A percentile compares a stretch with the other conserved stretches of the same genome.
Conservation (phyloP, 2,888 invertebrate species). For the Epirrhoe tristata region DNA sequence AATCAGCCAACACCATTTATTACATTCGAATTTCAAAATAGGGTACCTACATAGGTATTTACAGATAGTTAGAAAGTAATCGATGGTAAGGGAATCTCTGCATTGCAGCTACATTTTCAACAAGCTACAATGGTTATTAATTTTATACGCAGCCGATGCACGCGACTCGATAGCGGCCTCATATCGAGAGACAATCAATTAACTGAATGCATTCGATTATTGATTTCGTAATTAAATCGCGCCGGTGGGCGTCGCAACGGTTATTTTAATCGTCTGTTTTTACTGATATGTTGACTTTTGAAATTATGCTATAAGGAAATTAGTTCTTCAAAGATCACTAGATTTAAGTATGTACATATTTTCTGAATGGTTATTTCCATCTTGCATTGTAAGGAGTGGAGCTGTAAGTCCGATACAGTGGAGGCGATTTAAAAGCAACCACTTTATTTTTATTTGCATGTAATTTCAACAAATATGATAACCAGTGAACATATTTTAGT, state of each 20-base stretch:
- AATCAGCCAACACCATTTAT: background rate
- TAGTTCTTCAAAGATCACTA: slow-evolving; percentile 5
- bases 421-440: background rate
- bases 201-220: slow-evolving; percentile 78
- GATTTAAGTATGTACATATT: background rate
- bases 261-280: slow-evolving; percentile 54
- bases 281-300: slow-evolving; percentile 64
- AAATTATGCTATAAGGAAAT: slow-evolving; percentile 62
- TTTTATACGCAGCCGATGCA: slow-evolving; percentile 58
- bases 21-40: background rate
- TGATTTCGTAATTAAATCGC: slow-evolving; percentile 83
- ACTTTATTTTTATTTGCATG: slow-evolving; percentile 7
- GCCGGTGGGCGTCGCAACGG: slow-evolving; percentile 64
- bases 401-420: background rate
- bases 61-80: background rate
- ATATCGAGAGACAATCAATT: slow-evolving; percentile 76
- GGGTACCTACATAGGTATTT: background rate
- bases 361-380: too few species aligned
- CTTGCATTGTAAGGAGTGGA: background rate
- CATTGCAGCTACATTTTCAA: slow-evolving; percentile 19
- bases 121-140: slow-evolving; percentile 38
- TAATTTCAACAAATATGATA: slow-evolving; percentile 22
- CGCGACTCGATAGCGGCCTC: slow-evolving; percentile 67
- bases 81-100: slow-evolving; percentile 10
- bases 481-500: slow-evolving; percentile 37